Conservation (phyloP, 2,113 vertebrate species). For the Trematomus loennbergii region DNA sequence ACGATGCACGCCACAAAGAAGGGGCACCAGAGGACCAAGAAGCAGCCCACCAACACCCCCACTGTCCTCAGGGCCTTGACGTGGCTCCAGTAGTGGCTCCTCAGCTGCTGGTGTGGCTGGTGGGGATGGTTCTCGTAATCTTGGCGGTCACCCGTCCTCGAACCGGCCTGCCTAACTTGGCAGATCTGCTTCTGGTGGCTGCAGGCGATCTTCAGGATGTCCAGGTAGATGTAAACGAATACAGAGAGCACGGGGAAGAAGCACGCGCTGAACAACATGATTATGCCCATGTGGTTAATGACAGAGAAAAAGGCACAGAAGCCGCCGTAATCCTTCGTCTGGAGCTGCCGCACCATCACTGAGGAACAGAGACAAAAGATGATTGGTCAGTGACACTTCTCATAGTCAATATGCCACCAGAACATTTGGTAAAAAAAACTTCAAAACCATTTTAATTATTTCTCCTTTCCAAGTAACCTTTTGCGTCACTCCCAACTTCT, state of each 20-base stretch:
- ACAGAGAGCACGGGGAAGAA: slow-evolving; percentile 88
- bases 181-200: slow-evolving; percentile 88
- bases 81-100: slow-evolving; percentile 75
- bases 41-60: slow-evolving; percentile 88
- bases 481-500: no score
- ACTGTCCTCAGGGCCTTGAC: slow-evolving; percentile 90
- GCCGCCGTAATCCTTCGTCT: slow-evolving; percentile 59
- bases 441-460: no score
- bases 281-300: slow-evolving; percentile 83
- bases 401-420: no score
- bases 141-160: slow-evolving; percentile 19
- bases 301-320: slow-evolving; percentile 89
- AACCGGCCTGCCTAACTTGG: slow-evolving; percentile 76
- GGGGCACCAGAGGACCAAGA: slow-evolving; percentile 89
- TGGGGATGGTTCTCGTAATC: neutral
- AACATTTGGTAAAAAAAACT: no score
- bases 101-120: slow-evolving; percentile 37
- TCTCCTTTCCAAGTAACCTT: no score
- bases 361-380: neutral
- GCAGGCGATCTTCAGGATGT: slow-evolving; percentile 92
- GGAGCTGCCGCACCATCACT: slow-evolving; percentile 81
- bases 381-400: no score
- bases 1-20: slow-evolving; percentile 88
- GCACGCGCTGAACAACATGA: slow-evolving; percentile 83
- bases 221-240: slow-evolving; percentile 92